Conservation (phyloP, 2,888 invertebrate genomes). For the Thalpophila matura region DNA sequence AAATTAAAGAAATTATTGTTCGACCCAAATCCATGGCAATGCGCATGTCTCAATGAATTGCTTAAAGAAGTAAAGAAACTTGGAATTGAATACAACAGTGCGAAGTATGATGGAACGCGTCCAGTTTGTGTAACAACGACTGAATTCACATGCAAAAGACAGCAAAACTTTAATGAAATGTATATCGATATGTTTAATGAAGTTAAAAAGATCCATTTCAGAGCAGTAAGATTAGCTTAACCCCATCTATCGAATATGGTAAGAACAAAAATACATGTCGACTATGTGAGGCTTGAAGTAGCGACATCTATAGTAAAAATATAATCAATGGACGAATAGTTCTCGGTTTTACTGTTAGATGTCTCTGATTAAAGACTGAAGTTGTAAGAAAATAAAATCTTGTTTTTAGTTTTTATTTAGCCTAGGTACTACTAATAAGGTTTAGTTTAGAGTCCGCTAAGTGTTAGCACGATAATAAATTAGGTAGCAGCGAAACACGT, state of each 20-base stretch:
- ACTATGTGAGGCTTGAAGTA: neutral
- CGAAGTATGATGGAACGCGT: constrained; percentile 73
- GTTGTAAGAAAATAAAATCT: neutral
- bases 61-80: constrained; percentile 77
- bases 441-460: too few relatives aligned
- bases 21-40: constrained; percentile 86
- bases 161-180: constrained; percentile 70
- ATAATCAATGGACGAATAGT: neutral
- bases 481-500: too few relatives aligned
- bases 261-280: neutral
- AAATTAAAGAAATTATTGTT: constrained; percentile 78
- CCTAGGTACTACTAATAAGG: too few relatives aligned
- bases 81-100: constrained; percentile 74
- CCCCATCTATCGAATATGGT: constrained; percentile 39
- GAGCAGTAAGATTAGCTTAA: constrained; percentile 1
- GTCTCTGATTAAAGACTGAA: constrained; percentile 46
- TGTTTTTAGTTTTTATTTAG: too few relatives aligned
- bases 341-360: constrained; percentile 31
- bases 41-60: constrained; percentile 78
- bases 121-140: constrained; percentile 79
- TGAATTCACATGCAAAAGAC: constrained; percentile 76
- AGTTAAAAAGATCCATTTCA: constrained; percentile 32
- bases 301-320: constrained; percentile 32
- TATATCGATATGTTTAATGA: constrained; percentile 73
- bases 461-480: too few relatives aligned